Evolutionary conservation across 2,888 invertebrate species (phyloP), one percentile per base, ranked within the genome.

Genomic region (Apamea epomidion): DNA sequence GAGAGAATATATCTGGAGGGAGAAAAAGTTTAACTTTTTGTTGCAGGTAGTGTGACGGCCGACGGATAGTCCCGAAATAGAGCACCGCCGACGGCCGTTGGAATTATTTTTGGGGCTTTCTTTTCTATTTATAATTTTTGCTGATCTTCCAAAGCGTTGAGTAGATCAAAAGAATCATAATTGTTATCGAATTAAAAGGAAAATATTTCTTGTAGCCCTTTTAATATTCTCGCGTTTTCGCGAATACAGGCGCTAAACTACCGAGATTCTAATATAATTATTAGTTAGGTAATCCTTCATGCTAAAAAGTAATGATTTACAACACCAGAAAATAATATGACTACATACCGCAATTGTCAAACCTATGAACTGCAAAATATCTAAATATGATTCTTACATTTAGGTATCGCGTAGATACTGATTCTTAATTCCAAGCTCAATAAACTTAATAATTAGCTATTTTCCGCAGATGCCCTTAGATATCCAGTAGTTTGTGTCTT

Each of bases 41-140:
- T 42, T 80, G 67, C 87, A 84, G 89, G 87, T 84, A 87, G 80
- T 74, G 84, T 76, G 73, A 72, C 77, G 48, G 80, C 88, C 89
- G 91, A 74, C 89, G 90, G 88, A 65, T 77, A 74, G 83, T 82
- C 67, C 84, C 74, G 45, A 88, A 90, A 88, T 87, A 89, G 88
- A 83, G 64, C 42, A 65, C 51, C n/a, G 73, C 86, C 88, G 90
- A 69, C 90, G 91, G 88, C 51, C 37, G 76, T n/a, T 71, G 42
- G 25, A 67, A 74, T 37, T 51, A 64, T 60, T 80, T 65, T 74
- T 37, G 21, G 32, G 4, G 8, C 5, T 67, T 54, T 62, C 37
- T n/a, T 25, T 45, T 25, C 18, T 29, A 25, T 29, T 58, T 29
- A n/a, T 3, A 45, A 18, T 32, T 14, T 29, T 3, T 21, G 0